Evolutionary conservation across 1,140 invertebrate genomes (phyloP), one percentile per base, ranked within the genome.

Genomic region (Ceratosolen solmsi): DNA sequence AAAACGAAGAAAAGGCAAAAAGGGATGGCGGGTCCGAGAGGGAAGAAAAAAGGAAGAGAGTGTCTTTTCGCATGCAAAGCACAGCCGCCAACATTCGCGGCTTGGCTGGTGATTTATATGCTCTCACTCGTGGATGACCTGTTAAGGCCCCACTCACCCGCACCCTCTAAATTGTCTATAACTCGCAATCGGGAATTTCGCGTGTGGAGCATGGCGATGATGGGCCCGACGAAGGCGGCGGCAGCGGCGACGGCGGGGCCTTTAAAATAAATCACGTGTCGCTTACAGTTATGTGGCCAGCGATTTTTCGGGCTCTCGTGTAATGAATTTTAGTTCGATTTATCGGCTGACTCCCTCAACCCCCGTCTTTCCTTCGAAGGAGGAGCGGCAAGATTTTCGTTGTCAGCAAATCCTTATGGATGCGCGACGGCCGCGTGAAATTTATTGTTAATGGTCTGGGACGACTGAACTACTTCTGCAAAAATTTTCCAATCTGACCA

Each of bases 251-350:
- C 38, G 68, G 20, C 27, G 20, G 22, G 36, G 27, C 17, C 22
- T 70, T 41, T 41, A 65, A 30, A 54, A 79, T 79, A 79, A 79
- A 79, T 79, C 65, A 79, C 51, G 4, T 33, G 65, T n/a, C 36
- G 58, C 15, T 70, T 49, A 65, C 56, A 65, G 74, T 65, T 63
- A 77, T 49, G 49, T 17, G 27, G 13, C 25, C 71, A 27, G 27
- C 60, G 74, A 36, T 56, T 74, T 74, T 74, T 46, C 2, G 72
- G 33, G 13, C 2, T 38, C 17, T 65, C 51, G 30, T 13, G 65
- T 71, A 79, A 79, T 79, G 65, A 65, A 79, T 79, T 79, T 71
- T 38, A 36, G 41, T 54, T 60, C 33, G 63, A 78, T 78, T 78
- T 78, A 78, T 78, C 20, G 25, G 36, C 22, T 17, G 27, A 30